These are phyloP conservation scores for Rhynchonycteris naso DNA, from an alignment of 2,797 vertebrate species.

Conservation along the genomic window DNA sequence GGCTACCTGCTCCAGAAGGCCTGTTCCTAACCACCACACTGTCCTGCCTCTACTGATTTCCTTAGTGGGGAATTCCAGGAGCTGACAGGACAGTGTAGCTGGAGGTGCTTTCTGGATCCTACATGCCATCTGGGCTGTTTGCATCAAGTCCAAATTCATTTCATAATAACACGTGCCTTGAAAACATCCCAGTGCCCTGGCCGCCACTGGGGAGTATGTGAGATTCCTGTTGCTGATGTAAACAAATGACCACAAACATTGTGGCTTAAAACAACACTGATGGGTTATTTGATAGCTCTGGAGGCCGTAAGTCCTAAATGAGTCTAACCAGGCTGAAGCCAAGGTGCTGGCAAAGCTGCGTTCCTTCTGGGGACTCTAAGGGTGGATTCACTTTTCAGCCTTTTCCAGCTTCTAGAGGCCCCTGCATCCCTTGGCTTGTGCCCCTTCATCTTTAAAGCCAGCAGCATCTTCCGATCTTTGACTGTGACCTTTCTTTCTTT, in stretches of 20 bases:
- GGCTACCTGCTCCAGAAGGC: background rate
- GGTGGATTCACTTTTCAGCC: background rate
- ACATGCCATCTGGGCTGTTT: background rate
- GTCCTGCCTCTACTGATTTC: background rate
- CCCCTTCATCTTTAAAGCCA: background rate
- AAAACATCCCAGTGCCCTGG: background rate
- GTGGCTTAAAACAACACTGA: background rate
- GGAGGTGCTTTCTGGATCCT: background rate
- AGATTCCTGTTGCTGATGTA: background rate
- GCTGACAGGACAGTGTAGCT: background rate
- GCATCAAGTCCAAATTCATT: background rate
- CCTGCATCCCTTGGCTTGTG: background rate
- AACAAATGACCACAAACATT: background rate
- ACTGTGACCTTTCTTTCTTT: background rate
- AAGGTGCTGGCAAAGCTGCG: fast-evolving
- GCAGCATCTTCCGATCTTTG: background rate
- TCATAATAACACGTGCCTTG: background rate
- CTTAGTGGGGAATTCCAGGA: background rate
- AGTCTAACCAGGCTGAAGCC: background rate
- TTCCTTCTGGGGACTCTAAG: background rate
- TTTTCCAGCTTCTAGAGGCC: background rate
- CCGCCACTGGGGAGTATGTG: background rate
- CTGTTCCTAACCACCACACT: fast-evolving
- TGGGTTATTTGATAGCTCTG: background rate
- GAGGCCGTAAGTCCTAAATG: background rate